Percentiles rank a stretch among this genome's conserved stretches.
These are phyloP conservation scores for Saguinus imperator DNA, from an alignment of 2,113 vertebrate genomes.

Conservation along the genomic window DNA sequence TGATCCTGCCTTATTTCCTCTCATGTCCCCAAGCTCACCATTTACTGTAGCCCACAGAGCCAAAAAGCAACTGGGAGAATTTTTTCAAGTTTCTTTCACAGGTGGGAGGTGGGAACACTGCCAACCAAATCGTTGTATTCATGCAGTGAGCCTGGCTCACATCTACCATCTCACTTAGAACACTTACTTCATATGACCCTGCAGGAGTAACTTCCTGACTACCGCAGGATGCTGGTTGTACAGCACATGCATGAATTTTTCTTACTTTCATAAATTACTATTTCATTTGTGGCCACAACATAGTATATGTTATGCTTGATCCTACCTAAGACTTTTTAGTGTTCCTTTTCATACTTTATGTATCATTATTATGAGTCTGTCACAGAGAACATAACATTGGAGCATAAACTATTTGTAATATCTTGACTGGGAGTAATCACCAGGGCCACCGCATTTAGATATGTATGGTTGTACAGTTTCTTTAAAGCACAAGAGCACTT, in stretches of 20 bases:
- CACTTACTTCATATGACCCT: conserved; percentile 25
- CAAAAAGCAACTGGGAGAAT: conserved; percentile 16
- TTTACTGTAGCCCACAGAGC: conserved; percentile 8
- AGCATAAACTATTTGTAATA: neutral
- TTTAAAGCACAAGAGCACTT: neutral
- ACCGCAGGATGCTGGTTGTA: neutral
- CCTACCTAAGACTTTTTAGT: neutral
- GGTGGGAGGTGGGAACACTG: conserved; percentile 30
- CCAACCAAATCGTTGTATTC: neutral
- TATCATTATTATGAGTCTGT: conserved; percentile 37
- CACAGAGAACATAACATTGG: neutral
- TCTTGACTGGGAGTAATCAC: neutral
- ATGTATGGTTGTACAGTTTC: neutral
- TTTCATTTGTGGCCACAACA: neutral
- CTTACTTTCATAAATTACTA: neutral
- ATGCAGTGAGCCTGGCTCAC: neutral
- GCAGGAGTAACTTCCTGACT: conserved; percentile 16
- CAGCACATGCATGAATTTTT: neutral
- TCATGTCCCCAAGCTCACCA: neutral
- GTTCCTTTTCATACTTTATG: conserved; percentile 24
- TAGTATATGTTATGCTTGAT: conserved; percentile 34
- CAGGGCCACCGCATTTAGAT: neutral
- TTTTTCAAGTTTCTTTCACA: conserved; percentile 33
- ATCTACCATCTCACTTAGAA: neutral
- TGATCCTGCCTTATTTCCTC: conserved; percentile 19